Conservation (phyloP, 1,140 invertebrate genomes). For the Lethrus apterus region DNA sequence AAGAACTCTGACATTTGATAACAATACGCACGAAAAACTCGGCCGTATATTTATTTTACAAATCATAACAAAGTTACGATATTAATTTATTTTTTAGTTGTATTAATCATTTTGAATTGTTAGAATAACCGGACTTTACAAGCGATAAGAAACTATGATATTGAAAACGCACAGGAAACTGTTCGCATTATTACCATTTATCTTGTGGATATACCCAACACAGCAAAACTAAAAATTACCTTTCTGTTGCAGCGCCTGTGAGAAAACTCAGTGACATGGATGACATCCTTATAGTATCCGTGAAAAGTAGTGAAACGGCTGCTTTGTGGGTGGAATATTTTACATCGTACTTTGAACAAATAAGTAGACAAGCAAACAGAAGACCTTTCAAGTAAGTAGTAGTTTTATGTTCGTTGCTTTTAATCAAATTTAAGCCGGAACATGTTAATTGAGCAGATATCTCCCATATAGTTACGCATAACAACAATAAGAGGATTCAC, state of each 20-base stretch:
- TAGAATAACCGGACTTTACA: too few relatives aligned
- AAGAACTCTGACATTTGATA: too few relatives aligned
- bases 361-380: constrained; percentile 56
- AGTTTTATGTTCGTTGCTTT: constrained; percentile 11
- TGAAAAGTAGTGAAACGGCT: constrained; percentile 65
- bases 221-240: constrained; percentile 15
- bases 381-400: constrained; percentile 36
- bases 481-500: too few relatives aligned
- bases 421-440: constrained; percentile 14
- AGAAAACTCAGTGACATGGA: constrained; percentile 53
- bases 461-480: too few relatives aligned
- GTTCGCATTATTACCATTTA: neutral
- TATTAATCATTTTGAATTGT: too few relatives aligned
- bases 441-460: constrained; percentile 3
- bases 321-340: constrained; percentile 73
- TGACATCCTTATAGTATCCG: constrained; percentile 71
- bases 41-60: too few relatives aligned
- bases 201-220: neutral
- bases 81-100: too few relatives aligned
- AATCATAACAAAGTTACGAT: too few relatives aligned
- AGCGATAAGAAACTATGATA: too few relatives aligned
- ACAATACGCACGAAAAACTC: too few relatives aligned
- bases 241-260: constrained; percentile 30
- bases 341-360: constrained; percentile 71
- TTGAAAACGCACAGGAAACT: too few relatives aligned